Evolutionary conservation across 2,113 vertebrate species (phyloP).

Genomic region (Forbesichthys agassizii): DNA sequence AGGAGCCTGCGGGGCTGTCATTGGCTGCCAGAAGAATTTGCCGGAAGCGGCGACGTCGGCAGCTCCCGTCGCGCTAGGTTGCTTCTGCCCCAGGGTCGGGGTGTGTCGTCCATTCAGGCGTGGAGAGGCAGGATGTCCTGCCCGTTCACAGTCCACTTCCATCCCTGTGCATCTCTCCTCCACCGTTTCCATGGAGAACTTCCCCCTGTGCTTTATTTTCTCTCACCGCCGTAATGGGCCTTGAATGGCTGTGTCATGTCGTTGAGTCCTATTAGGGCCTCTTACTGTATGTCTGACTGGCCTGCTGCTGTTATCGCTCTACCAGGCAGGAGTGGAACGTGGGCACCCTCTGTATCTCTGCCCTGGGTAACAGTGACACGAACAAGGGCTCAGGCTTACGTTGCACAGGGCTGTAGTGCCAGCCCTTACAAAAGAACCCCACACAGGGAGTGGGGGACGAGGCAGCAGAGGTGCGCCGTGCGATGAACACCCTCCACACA

Average conservation of each 20-base stretch:
- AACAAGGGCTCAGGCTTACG: not conserved
- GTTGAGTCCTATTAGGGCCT: conserved; percentile 58
- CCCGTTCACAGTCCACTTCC: conserved; percentile 13
- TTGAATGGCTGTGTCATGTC: conserved; percentile 52
- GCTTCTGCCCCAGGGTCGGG: not conserved
- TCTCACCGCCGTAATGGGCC: conserved; percentile 39
- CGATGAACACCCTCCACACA: conserved; percentile 35
- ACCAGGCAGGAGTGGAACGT: conserved; percentile 28
- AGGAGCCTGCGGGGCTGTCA: not conserved
- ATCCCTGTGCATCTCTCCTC: not conserved
- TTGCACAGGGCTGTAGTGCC: too few relatives aligned
- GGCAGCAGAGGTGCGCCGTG: conserved; percentile 3
- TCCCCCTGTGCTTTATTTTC: not conserved
- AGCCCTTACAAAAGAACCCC: too few relatives aligned
- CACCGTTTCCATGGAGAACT: conserved; percentile 8
- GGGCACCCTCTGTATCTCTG: conserved; percentile 9
- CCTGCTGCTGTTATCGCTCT: conserved; percentile 56
- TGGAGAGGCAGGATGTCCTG: conserved; percentile 26
- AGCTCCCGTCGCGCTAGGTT: conserved; percentile 4
- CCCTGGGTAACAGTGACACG: not conserved
- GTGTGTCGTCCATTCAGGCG: conserved; percentile 24
- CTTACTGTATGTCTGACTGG: conserved; percentile 50
- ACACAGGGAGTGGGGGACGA: conserved; percentile 3
- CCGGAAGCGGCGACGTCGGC: conserved; percentile 36
- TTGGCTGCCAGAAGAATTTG: conserved; percentile 11